Evolutionary conservation across 2,113 vertebrate species (phyloP), one percentile per base, ranked within the genome.

Genomic region (Oreochromis aureus): DNA sequence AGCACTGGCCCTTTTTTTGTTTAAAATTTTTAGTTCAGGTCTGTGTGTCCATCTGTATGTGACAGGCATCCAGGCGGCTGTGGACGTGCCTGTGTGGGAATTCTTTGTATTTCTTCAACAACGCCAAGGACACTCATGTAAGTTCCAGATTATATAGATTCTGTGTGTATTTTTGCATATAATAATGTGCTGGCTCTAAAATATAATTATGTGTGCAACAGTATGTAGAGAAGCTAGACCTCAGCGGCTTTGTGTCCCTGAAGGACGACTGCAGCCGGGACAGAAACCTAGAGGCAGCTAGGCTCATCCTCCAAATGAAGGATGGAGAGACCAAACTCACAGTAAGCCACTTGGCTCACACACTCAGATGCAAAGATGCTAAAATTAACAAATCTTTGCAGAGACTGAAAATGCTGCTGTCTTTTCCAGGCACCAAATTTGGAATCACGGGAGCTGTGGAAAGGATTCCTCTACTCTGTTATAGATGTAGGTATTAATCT

Each of bases 361-460:
- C 36, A 16, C n/a, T 44, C 53, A 53, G 11, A 27, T 4, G 8
- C 4, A 36, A 56, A 36, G 3, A 39, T 7, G 41, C 34, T 36
- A 11, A 46, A 44, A 58, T 18, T 1, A 39, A 32, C 10, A 24
- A n/a, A 78, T 24, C 69, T 71, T 54, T 18, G 9, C 10, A 55
- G 19, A 6, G 9, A 81, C 19, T 89, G 27, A 80, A 41, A n/a
- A 1, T 22, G 61, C 19, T 11, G 8, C 41, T 80, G 11, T 88
- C 18, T 91, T 69, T 86, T 84, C 44, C 81, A 98, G 98, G 96
- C 89, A 3, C 96, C 97, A 5, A 98, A 96, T 89, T 55, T 97
- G 91, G 97, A 98, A 86, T 95, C 94, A 1, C 96, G 96, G 13
- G 98, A 98, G 91, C 93, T 98, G 91, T 98, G 98, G 98, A 97